Evolutionary conservation across 2,113 vertebrate species (phyloP), one percentile per base, ranked within the genome.

Genomic region (Leuciscus idus): DNA sequence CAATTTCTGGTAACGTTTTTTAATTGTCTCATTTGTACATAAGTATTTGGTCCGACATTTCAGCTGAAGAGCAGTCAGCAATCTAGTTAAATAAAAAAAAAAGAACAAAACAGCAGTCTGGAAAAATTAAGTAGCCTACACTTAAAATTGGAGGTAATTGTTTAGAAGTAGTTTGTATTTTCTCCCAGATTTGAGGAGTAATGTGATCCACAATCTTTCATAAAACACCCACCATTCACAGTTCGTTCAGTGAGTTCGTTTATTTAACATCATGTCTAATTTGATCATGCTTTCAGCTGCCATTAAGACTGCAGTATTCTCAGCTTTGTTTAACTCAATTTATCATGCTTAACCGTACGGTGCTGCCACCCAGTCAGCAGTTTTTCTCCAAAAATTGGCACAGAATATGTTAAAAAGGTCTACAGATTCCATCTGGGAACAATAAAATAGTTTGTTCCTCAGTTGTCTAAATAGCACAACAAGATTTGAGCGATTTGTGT

Each of bases 241-340:
- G 68, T 72, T 43, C 5, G 23, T 72, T n/a, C 36, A n/a, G 21
- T n/a, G 33, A 43, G 68, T 72, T 72, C 4, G 10, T 72, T 72
- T 72, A 72, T 72, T 72, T 43, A 72, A 72, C 23, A 39, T 39
- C 19, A 72, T 72, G 68, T 36, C 68, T 72, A 72, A 72, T 72
- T 72, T 72, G 36, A 72, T 43, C 2, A 72, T 43, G 68, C 9
- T 43, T 72, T 72, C 68, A 72, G 33, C 21, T 72, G 68, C 9
- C 68, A 43, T 72, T 21, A 72, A 43, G 68, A 23, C 36, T 39
- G 19, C 19, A 39, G 33, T 23, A 39, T 72, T 36, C 33, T 39
- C 36, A n/a, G 68, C 10, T 72, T 21, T 72, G 68, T 43, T 72
- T 72, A 72, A 70, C 66, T 36, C 30, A 36, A 36, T 70, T 36